A percentile compares a stretch with the other conserved stretches of the same genome.
phyloP scores from a whole-genome alignment of 2,888 invertebrate genomes.

The Ennomos erosarius region DNA sequence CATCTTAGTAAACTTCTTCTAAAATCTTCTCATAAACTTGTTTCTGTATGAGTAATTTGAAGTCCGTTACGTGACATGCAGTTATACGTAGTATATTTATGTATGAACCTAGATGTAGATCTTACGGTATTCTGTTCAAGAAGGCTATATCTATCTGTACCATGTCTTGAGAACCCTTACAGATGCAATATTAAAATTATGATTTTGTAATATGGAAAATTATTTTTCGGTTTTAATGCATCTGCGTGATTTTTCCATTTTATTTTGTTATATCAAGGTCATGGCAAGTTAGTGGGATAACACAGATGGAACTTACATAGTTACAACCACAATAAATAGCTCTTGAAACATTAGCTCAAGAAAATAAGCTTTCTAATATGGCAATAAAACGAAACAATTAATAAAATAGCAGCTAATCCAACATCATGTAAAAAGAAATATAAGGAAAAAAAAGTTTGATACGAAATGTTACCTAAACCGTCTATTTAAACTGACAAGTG shows the following conservation, averaged over 20 bases:
- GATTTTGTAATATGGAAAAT: background rate
- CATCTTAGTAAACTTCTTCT: background rate
- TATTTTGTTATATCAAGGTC: no score
- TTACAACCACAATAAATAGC: constrained; percentile 8
- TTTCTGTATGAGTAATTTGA: constrained; percentile 13
- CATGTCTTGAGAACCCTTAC: constrained; percentile 17
- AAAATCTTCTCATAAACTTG: constrained; percentile 3
- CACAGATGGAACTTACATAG: background rate
- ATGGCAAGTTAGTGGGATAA: no score
- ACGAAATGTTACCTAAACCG: no score
- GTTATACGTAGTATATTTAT: background rate
- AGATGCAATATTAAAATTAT: background rate
- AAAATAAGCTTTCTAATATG: constrained; percentile 23
- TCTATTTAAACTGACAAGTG: no score
- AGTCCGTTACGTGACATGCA: constrained; percentile 9
- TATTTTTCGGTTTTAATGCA: background rate
- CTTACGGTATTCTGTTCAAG: constrained; percentile 52
- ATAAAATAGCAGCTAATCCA: no score
- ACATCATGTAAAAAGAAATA: no score
- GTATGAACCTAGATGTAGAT: constrained; percentile 6
- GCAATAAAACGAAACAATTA: background rate
- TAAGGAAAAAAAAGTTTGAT: no score
- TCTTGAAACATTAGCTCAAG: constrained; percentile 1
- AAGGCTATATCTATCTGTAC: constrained; percentile 26
- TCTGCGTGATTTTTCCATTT: no score